Percentiles rank a stretch among this genome's conserved stretches.
Conservation (phyloP, 2,113 vertebrate species). For the Isurus oxyrinchus region DNA sequence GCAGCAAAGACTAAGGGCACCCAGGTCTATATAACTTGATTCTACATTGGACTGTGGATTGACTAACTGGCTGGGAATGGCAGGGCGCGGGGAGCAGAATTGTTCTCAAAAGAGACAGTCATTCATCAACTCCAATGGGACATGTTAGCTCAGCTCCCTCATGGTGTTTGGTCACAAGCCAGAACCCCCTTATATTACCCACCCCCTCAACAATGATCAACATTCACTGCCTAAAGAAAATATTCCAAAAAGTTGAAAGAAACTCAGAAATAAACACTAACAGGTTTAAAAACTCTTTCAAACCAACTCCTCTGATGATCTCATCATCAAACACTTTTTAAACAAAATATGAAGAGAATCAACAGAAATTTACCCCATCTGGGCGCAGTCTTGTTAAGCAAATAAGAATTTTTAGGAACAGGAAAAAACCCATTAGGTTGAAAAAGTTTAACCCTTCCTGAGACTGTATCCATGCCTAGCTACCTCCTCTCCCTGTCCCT, state of each 20-base stretch:
- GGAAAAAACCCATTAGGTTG: neutral
- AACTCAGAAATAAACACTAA: neutral
- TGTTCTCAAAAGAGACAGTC: neutral
- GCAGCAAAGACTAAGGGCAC: neutral
- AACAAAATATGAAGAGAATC: neutral
- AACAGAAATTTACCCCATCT: neutral
- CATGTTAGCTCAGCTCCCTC: neutral
- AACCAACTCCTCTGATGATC: neutral
- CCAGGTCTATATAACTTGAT: neutral
- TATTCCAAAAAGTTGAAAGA: neutral
- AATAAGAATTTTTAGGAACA: neutral
- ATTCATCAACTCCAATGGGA: neutral
- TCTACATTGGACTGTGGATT: neutral
- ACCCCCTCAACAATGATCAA: neutral
- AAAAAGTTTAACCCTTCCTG: neutral
- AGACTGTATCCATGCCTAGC: neutral
- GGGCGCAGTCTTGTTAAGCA: neutral
- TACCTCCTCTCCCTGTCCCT: neutral
- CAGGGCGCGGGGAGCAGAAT: neutral
- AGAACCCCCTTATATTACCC: neutral
- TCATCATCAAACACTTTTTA: conserved; percentile 8
- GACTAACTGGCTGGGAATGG: neutral
- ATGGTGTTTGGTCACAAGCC: neutral
- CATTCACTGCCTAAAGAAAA: neutral
- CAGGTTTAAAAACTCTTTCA: neutral